Base-by-base conservation (phyloP, 2,113 vertebrate genomes). In the Loxodonta africana region DNA sequence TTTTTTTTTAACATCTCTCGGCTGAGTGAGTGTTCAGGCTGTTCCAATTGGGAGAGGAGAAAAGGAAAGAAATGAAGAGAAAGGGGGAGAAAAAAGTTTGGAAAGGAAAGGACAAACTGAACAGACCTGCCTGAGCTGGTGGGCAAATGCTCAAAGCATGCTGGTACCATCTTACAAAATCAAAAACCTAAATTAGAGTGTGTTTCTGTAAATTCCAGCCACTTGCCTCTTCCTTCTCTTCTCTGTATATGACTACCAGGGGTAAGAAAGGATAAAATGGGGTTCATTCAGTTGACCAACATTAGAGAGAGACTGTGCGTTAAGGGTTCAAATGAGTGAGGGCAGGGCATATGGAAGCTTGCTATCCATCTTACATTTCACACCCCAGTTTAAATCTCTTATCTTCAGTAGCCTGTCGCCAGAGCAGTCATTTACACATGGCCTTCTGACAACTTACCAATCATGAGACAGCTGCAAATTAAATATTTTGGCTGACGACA, bases 401-500 rank as follows among this genome's bases (percentile, higher is more conserved):
- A 57, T 88, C 84, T 95, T 84, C 82, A n/a, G 90, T 83, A 90
- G 91, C 90, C 90, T 90, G 95, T 95, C 86, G 84, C 91, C 53
- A 88, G 62, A 92, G 86, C 90, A 53, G 65, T 96, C 95, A 90
- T 91, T 98, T 95, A 97, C 78, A 96, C 74, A 77, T 88, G 96
- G 96, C 97, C 90, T 69, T 95, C 94, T 94, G 95, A 98, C 96
- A 98, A 96, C 67, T 88, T 92, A 92, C 95, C 97, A 97, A 95
- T 98, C 96, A 97, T 4, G 20, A 90, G 57, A 86, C 83, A 95
- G 95, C 84, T 97, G 94, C 84, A 93, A 95, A 95, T 98, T 97
- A 97, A 98, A 97, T 98, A 97, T 97, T 98, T 97, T 96, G 98
- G 97, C 96, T 97, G 94, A 83, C 95, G 94, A 97, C 88, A 95